A percentile compares a stretch with the other conserved stretches of the same genome.
Conservation (phyloP, 2,113 vertebrate genomes). For the Paradoxurus hermaphroditus region DNA sequence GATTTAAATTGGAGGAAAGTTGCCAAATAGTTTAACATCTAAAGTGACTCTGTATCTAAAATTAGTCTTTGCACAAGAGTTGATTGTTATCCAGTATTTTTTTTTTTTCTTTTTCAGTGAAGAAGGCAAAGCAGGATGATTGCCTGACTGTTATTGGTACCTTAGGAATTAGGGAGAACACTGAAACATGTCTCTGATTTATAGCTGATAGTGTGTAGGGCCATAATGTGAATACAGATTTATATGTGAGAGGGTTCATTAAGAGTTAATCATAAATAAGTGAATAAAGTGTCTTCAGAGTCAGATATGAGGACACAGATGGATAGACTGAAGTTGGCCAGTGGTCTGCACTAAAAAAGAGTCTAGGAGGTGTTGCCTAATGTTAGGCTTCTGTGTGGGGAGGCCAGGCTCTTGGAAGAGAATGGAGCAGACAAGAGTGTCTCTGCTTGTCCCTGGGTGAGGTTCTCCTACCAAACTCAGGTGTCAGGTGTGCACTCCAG, state of each 20-base stretch:
- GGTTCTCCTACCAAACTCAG: background rate
- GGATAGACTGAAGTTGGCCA: background rate
- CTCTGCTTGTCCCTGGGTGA: background rate
- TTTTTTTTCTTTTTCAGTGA: background rate
- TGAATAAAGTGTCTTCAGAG: background rate
- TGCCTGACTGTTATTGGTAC: background rate
- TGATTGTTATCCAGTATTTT: background rate
- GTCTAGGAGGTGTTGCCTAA: background rate
- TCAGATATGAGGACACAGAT: background rate
- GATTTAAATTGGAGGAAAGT: background rate
- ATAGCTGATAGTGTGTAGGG: background rate
- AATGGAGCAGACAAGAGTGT: background rate
- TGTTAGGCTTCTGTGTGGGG: background rate
- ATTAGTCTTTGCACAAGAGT: background rate
- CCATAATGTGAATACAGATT: background rate
- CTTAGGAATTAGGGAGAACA: background rate
- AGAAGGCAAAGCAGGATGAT: background rate
- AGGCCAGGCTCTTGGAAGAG: background rate
- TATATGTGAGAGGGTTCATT: background rate
- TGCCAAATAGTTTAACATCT: background rate
- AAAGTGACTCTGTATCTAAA: background rate
- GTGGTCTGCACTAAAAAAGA: background rate
- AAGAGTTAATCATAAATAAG: background rate
- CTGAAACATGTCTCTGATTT: background rate
- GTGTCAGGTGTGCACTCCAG: background rate